These are phyloP conservation scores for Drosophila lowei DNA, from an alignment of 1,140 invertebrate genomes.

Conservation along the genomic window DNA sequence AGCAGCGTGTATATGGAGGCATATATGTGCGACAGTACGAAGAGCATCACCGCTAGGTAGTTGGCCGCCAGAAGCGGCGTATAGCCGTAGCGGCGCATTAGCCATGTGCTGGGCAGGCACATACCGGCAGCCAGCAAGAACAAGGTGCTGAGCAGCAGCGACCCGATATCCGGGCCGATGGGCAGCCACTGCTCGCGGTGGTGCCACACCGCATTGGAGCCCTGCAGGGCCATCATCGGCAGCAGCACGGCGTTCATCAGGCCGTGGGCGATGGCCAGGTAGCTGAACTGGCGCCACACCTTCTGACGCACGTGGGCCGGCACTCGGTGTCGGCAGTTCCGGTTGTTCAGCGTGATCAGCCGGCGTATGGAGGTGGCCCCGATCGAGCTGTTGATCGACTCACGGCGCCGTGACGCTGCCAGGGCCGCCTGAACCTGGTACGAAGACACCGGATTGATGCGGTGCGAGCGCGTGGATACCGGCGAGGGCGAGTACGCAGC, in stretches of 20 bases:
- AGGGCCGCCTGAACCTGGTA: slow-evolving; percentile 78
- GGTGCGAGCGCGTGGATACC: slow-evolving; percentile 84
- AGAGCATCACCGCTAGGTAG: slow-evolving; percentile 84
- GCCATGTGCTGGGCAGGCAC: slow-evolving; percentile 84
- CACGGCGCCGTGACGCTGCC: slow-evolving; percentile 84
- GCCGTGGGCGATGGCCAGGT: slow-evolving; percentile 85
- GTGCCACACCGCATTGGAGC: slow-evolving; percentile 84
- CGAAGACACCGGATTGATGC: slow-evolving; percentile 83
- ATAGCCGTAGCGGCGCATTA: slow-evolving; percentile 85
- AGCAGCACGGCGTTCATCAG: slow-evolving; percentile 85
- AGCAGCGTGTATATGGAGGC: slow-evolving; percentile 86
- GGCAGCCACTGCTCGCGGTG: slow-evolving; percentile 78
- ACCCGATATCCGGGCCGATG: slow-evolving; percentile 84
- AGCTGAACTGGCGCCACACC: slow-evolving; percentile 85
- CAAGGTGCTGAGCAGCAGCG: slow-evolving; percentile 84
- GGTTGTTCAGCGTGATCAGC: slow-evolving; percentile 85
- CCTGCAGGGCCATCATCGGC: slow-evolving; percentile 86
- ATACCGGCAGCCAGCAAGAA: slow-evolving; percentile 85
- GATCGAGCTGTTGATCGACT: slow-evolving; percentile 87
- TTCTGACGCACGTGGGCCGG: slow-evolving; percentile 84
- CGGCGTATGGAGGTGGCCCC: slow-evolving; percentile 87
- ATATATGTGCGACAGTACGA: slow-evolving; percentile 86
- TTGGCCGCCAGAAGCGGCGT: slow-evolving; percentile 84
- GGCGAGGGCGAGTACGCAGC: slow-evolving; percentile 86
- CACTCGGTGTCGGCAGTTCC: slow-evolving; percentile 84